Percentiles rank a stretch among this genome's conserved stretches.
These are phyloP conservation scores for Xenopus tropicalis DNA, from an alignment of 2,113 vertebrate species.

Conservation along the genomic window DNA sequence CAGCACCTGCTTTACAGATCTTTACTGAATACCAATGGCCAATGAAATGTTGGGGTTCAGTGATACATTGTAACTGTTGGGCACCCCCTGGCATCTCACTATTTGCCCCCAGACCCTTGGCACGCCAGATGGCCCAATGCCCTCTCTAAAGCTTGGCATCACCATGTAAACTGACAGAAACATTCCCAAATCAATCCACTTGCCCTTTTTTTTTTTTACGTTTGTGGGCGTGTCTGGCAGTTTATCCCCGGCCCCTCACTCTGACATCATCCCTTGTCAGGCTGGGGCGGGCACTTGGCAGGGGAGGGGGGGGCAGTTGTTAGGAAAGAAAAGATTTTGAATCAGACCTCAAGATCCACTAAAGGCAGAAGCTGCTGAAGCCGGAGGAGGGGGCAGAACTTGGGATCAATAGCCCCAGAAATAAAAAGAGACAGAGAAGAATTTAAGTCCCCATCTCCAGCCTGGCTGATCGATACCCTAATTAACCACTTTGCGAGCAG, in stretches of 20 bases:
- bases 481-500: slow-evolving; percentile 33
- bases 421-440: not conserved
- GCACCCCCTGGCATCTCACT: no score
- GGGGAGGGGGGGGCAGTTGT: slow-evolving; percentile 38
- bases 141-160: not conserved
- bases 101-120: not conserved
- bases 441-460: slow-evolving; percentile 1
- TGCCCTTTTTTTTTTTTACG: no score
- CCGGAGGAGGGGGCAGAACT: slow-evolving; percentile 9
- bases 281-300: slow-evolving; percentile 29
- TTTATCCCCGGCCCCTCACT: slow-evolving; percentile 58
- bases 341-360: slow-evolving; percentile 41
- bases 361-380: slow-evolving; percentile 41
- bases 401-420: slow-evolving; percentile 1
- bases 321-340: slow-evolving; percentile 45
- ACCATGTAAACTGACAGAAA: no score
- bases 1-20: no score
- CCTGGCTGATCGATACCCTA: slow-evolving; percentile 37
- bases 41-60: no score
- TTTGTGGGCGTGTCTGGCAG: slow-evolving; percentile 49
- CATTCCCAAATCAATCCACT: no score
- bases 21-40: no score
- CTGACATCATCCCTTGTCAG: slow-evolving; percentile 61
- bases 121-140: not conserved
- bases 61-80: no score